Conservation (phyloP, 1,140 invertebrate genomes). For the Cryptotermes secundus region DNA sequence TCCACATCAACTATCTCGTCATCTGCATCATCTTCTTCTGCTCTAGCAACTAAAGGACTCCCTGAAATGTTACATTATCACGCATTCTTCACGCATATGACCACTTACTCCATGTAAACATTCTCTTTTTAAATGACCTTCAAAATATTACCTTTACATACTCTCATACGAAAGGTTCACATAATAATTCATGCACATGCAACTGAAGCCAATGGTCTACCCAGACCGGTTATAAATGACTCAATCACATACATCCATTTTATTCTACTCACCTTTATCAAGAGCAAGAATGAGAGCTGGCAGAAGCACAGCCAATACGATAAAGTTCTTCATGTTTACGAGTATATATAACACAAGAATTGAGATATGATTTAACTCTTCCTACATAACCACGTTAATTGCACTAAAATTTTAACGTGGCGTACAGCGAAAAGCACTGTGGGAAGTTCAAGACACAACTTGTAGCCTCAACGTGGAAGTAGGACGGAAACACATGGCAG, state of each 20-base stretch:
- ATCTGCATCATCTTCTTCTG: slow-evolving; percentile 73
- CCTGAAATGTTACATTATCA: slow-evolving; percentile 49
- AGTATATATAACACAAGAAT: not conserved
- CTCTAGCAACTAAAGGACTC: slow-evolving; percentile 59
- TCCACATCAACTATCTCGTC: slow-evolving; percentile 75
- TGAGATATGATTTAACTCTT: not conserved
- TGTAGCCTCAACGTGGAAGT: slow-evolving; percentile 20
- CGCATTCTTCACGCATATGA: not conserved
- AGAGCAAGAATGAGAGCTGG: slow-evolving; percentile 58
- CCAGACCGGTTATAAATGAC: not conserved
- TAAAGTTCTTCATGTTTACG: slow-evolving; percentile 56
- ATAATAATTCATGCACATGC: not conserved
- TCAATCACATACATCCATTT: not conserved
- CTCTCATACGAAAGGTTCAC: no score
- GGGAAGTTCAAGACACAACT: not conserved
- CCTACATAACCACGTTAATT: not conserved
- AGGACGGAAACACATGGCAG: not conserved
- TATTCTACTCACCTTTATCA: slow-evolving; percentile 39
- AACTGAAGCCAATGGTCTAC: not conserved
- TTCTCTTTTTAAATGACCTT: not conserved
- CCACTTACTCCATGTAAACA: not conserved
- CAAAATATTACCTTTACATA: not conserved
- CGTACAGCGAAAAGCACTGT: slow-evolving; percentile 10
- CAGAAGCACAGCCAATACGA: slow-evolving; percentile 55
- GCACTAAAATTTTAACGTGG: not conserved